A percentile compares a stretch with the other conserved stretches of the same genome.
Conservation (phyloP, 2,113 vertebrate genomes). For the Corythornis cristatus region DNA sequence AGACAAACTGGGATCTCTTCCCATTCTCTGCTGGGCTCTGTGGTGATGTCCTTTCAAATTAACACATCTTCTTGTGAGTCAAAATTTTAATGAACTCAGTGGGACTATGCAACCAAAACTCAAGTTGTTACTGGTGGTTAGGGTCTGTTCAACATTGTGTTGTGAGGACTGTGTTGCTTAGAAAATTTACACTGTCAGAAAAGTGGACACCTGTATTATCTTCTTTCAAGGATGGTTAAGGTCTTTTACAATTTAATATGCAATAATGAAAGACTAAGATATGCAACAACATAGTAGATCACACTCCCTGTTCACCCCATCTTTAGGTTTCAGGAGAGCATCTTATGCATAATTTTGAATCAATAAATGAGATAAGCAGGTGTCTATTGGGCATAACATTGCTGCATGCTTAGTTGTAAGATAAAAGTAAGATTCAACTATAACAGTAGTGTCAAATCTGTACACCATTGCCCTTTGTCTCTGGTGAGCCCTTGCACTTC, state of each 20-base stretch:
- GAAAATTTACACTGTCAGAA: background rate
- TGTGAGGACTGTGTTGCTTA: background rate
- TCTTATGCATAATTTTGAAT: background rate
- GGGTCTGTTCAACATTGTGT: background rate
- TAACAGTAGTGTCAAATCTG: background rate
- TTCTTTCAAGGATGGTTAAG: background rate
- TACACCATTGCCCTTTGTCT: background rate
- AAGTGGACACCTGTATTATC: background rate
- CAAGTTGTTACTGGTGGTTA: background rate
- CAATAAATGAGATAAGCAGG: background rate
- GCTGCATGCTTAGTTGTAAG: background rate
- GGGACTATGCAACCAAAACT: background rate
- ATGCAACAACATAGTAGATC: background rate
- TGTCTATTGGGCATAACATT: background rate
- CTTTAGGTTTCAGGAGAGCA: background rate
- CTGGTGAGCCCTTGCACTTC: background rate
- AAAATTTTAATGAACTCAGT: background rate
- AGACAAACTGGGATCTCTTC: background rate
- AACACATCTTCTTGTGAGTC: background rate
- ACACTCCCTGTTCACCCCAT: background rate
- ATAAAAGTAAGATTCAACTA: background rate
- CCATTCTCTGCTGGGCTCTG: background rate
- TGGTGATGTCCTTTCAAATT: background rate
- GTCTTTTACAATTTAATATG: background rate
- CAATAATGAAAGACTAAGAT: background rate